Evolutionary conservation across 2,113 vertebrate species (phyloP).

Genomic region (Platichthys flesus): DNA sequence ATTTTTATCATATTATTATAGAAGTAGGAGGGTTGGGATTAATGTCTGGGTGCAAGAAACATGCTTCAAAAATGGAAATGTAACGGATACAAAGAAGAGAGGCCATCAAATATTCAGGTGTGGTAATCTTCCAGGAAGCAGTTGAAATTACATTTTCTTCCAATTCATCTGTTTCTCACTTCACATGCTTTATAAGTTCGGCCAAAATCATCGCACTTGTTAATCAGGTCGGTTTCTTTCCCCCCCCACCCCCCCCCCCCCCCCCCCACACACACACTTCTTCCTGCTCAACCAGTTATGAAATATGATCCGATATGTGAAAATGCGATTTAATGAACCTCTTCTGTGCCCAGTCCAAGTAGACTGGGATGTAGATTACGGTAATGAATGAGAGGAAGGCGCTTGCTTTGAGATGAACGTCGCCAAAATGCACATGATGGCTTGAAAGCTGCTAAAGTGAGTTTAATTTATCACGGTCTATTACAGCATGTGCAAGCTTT

Average conservation of each 20-base stretch:
- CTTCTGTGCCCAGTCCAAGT: slow-evolving; percentile 68
- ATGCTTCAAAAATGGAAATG: slow-evolving; percentile 56
- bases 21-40: slow-evolving; percentile 45
- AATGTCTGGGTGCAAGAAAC: slow-evolving; percentile 53
- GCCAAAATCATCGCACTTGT: slow-evolving; percentile 51
- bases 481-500: slow-evolving; percentile 70
- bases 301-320: slow-evolving; percentile 78
- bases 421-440: slow-evolving; percentile 69
- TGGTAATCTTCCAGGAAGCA: slow-evolving; percentile 67
- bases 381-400: slow-evolving; percentile 70
- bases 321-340: slow-evolving; percentile 80
- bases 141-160: slow-evolving; percentile 67
- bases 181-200: slow-evolving; percentile 40
- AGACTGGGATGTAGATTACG: slow-evolving; percentile 68
- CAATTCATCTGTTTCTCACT: slow-evolving; percentile 61
- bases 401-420: slow-evolving; percentile 57
- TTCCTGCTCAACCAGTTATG: slow-evolving; percentile 58
- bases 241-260: too few relatives aligned
- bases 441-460: slow-evolving; percentile 72
- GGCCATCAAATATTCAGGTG: slow-evolving; percentile 63
- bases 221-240: slow-evolving; percentile 43
- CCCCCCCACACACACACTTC: neutral
- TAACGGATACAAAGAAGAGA: slow-evolving; percentile 50
- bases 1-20: slow-evolving; percentile 55
- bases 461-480: slow-evolving; percentile 75